Conservation (phyloP, 2,113 vertebrate genomes). For the Gopherus flavomarginatus region DNA sequence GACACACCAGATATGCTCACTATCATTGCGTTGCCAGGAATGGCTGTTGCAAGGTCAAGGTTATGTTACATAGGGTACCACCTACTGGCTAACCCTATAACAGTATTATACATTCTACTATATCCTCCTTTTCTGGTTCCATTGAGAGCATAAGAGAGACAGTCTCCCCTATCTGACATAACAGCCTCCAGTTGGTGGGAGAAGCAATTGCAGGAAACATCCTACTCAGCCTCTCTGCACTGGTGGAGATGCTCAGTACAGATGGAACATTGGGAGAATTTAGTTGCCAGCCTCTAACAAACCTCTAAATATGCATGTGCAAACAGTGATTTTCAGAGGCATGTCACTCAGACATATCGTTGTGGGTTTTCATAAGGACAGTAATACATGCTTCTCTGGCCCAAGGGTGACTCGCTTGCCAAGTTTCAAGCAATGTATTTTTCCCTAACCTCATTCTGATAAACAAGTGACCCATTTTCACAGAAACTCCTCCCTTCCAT, state of each 20-base stretch:
- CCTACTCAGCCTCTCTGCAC: not conserved
- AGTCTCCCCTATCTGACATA: not conserved
- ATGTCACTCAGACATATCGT: not conserved
- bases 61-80: not conserved
- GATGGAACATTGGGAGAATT: not conserved
- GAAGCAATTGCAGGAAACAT: not conserved
- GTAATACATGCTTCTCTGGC: not conserved
- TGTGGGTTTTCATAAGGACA: not conserved
- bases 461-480: not conserved
- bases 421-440: not conserved
- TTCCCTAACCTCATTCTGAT: not conserved
- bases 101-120: not conserved
- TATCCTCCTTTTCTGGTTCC: not conserved
- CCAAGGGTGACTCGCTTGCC: not conserved
- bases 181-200: not conserved
- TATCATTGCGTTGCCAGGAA: not conserved
- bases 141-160: not conserved
- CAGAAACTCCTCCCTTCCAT: not conserved
- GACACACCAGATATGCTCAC: not conserved
- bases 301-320: not conserved
- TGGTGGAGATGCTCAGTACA: not conserved
- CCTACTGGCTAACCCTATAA: not conserved
- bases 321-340: not conserved
- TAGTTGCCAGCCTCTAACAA: not conserved
- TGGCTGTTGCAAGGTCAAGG: not conserved